Base-by-base conservation (phyloP, 2,113 vertebrate genomes). In the Jaculus jaculus region DNA sequence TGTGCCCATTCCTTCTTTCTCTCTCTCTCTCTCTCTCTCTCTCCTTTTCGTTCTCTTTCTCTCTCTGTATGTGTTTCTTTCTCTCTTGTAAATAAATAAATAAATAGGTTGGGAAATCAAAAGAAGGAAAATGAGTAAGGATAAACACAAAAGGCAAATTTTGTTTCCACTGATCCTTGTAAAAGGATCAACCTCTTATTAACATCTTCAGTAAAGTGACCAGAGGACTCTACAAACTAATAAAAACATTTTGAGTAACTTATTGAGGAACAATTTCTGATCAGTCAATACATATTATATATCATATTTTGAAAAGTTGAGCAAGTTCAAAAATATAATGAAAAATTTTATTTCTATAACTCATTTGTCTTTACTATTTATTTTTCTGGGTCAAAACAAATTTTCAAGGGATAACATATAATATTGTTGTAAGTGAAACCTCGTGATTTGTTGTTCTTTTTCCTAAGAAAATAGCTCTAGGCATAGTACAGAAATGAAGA, bases 381-480 rank as follows among this genome's bases (percentile, higher is more conserved):
- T 80, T 82, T 20, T 63, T 63, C 60, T 81, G 34, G 21, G 20
- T 32, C 68, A 80, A 90, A 96, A 90, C 73, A 82, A 65, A 61
- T 90, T 88, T 91, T 85, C 37, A 71, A 61, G 72, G 18, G 26
- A 34, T 54, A 81, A n/a, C 11, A 71, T 82, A 72, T 75, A 83
- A 72, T 72, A 83, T 42, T 87, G 20, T 84, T 91, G 16, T 26
- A 95, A 95, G 75, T 65, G 93, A 96, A 94, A 72, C 10, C n/a
- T 84, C 66, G 39, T 63, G 2, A 95, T 66, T 20, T 84, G 12
- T 73, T 72, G 4, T 84, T 61, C 68, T 90, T 80, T 94, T 61
- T 85, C 75, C 74, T 16, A 28, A 91, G 75, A 84, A 86, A 93
- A 89, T 18, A 82, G 34, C 66, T 89, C 21, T 21, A 83, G 60